phyloP scores from a whole-genome alignment of 2,888 invertebrate genomes.

The Pammene aurita region DNA sequence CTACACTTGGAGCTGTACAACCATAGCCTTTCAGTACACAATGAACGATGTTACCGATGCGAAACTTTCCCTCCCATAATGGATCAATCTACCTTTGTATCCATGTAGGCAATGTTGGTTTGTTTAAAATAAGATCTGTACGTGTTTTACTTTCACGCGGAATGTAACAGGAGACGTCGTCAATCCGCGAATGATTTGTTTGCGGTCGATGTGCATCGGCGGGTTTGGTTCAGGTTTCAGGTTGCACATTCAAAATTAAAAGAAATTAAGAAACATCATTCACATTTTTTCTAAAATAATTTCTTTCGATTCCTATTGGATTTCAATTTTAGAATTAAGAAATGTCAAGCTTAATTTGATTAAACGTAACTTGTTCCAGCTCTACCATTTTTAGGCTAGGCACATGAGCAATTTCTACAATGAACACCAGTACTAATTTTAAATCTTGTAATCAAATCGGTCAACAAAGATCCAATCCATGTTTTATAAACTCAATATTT shows the following conservation, averaged over 20 bases:
- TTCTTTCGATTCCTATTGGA: too few relatives aligned
- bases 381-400: too few relatives aligned
- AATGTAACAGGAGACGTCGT: conserved; percentile 36
- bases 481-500: too few relatives aligned
- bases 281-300: too few relatives aligned
- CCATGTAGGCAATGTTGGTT: conserved; percentile 36
- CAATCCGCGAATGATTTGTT: conserved; percentile 37
- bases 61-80: conserved; percentile 41
- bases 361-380: too few relatives aligned
- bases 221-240: conserved; percentile 3
- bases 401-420: too few relatives aligned
- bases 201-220: conserved; percentile 40
- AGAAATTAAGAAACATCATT: not conserved
- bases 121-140: conserved; percentile 41
- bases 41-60: conserved; percentile 40
- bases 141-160: conserved; percentile 40
- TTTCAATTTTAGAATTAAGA: too few relatives aligned
- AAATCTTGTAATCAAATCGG: too few relatives aligned
- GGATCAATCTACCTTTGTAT: conserved; percentile 42
- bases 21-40: conserved; percentile 35
- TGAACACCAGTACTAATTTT: too few relatives aligned
- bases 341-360: too few relatives aligned
- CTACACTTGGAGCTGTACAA: not conserved
- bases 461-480: too few relatives aligned
- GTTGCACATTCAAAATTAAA: conserved; percentile 26